A percentile compares a stretch with the other conserved stretches of the same genome.
phyloP scores from a whole-genome alignment of 2,113 vertebrate species.

The Etia nguti region DNA sequence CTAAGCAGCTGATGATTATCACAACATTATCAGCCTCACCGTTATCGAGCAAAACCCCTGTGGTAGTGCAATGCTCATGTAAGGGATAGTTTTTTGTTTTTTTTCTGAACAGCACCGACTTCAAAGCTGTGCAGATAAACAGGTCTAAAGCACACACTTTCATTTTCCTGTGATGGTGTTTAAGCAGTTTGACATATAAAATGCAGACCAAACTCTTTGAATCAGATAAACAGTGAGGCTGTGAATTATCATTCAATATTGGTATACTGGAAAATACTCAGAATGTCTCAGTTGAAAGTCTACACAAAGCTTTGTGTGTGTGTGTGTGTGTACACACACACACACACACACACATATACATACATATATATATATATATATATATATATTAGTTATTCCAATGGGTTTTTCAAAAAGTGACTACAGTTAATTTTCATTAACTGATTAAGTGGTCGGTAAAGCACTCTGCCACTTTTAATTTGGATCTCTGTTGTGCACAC shows the following conservation, averaged over 20 bases:
- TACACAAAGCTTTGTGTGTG: not conserved
- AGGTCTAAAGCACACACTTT: not conserved
- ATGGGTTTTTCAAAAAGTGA: not conserved
- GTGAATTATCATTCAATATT: not conserved
- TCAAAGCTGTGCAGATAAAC: slow-evolving; percentile 8
- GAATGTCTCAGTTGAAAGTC: not conserved
- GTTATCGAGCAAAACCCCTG: not conserved
- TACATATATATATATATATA: too few species aligned
- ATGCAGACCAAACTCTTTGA: not conserved
- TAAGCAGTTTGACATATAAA: not conserved
- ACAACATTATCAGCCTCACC: not conserved
- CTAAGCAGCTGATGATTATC: slow-evolving; percentile 19
- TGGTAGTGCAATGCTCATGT: not conserved
- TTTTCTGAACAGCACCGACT: not conserved
- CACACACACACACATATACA: too few species aligned
- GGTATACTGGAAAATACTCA: not conserved
- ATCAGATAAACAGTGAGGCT: not conserved
- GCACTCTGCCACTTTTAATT: not conserved
- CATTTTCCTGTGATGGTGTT: not conserved
- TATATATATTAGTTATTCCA: not conserved
- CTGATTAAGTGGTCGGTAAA: not conserved
- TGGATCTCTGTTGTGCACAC: not conserved
- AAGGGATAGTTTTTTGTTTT: not conserved
- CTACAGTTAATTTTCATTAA: not conserved
- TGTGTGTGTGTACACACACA: too few species aligned